phyloP scores from a whole-genome alignment of 2,888 invertebrate species.

The Heliconius sara region DNA sequence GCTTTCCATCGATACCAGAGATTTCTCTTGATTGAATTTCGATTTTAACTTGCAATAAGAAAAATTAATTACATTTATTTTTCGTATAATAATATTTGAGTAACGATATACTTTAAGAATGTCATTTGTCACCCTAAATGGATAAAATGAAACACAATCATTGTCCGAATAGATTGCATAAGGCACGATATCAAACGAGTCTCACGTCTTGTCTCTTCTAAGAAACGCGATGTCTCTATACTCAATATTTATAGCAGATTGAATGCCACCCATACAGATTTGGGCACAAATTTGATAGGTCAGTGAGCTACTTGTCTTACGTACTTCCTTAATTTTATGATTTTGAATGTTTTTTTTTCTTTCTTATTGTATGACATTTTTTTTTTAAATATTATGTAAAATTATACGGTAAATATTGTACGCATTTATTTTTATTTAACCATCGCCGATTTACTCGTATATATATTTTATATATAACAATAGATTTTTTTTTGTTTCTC shows the following conservation, averaged over 20 bases:
- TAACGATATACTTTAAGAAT: constrained; percentile 6
- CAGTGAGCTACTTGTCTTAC: constrained; percentile 19
- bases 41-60: too few species aligned
- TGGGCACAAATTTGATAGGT: constrained; percentile 30
- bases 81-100: constrained; percentile 2
- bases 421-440: too few species aligned
- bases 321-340: background rate
- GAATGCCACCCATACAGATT: constrained; percentile 58
- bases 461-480: too few species aligned
- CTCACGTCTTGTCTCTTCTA: constrained; percentile 62
- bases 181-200: constrained; percentile 50
- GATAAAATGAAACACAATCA: constrained; percentile 43
- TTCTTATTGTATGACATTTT: background rate
- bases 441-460: too few species aligned
- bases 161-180: constrained; percentile 51
- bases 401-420: too few species aligned
- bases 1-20: too few species aligned
- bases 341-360: background rate
- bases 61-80: background rate
- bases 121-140: constrained; percentile 26
- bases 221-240: constrained; percentile 62
- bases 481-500: too few species aligned
- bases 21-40: too few species aligned
- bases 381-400: too few species aligned
- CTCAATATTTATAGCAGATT: constrained; percentile 46